Evolutionary conservation across 2,888 invertebrate species (phyloP), one percentile per base, ranked within the genome.

Genomic region (Gerosis bhagava): DNA sequence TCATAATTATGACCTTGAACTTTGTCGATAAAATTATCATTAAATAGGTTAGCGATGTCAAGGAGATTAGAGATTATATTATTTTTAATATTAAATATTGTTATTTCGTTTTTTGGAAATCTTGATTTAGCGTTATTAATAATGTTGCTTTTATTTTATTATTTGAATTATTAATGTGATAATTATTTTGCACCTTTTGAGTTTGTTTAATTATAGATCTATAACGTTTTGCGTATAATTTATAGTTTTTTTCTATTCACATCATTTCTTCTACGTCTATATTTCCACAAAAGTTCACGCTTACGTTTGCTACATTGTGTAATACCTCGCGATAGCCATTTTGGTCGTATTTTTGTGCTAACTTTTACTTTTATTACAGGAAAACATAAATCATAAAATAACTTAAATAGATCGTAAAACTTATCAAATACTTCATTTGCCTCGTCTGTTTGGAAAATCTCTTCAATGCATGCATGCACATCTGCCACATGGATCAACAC

Each of bases 71-170:
- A 24, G 10, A 39, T 6, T 11, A 13, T 15, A 8, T 25, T 21
- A 1, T 15, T 37, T 6, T 29, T 12, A 7, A 25, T 17, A n/a
- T 19, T 11, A 48, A 7, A 8, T n/a, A 11, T 7, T 3, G n/a
- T n/a, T 12, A 42, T 22, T 10, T 16, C n/a, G 2, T 29, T 19
- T n/a, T n/a, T n/a, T 5, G 48, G 48, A n/a, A 10, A 11, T 17
- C 12, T 31, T 7, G 7, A 22, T 31, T 37, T 48, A 2, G 26
- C 10, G 7, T 43, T 19, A 10, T 49, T 49, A 8, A 49, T 49
- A 15, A 43, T 24, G 28, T 49, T 8, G 49, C 49, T 28, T 43
- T 49, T 10, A 26, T 24, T 44, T 49, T 49, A 34, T 49, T 49
- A 3, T 7, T n/a, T 8, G 43, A 19, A 3, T 13, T 26, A 8